Percentiles rank a stretch among this genome's conserved stretches.
phyloP scores from a whole-genome alignment of 2,113 vertebrate genomes.

The Melanerpes aurifrons region DNA sequence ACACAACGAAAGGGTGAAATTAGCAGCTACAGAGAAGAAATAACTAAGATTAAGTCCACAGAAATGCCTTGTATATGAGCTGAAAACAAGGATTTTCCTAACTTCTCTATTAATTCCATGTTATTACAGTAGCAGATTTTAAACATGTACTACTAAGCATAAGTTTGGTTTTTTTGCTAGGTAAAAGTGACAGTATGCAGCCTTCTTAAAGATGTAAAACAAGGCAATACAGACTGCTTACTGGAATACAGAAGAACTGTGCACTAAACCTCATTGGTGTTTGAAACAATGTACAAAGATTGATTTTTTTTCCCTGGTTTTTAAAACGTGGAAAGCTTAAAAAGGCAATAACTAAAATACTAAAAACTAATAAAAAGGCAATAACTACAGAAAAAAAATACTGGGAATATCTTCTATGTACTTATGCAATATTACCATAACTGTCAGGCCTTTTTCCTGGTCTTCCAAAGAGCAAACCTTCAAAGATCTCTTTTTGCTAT shows the following conservation, averaged over 20 bases:
- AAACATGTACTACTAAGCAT: neutral
- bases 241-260: neutral
- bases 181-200: neutral
- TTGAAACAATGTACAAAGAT: neutral
- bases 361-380: neutral
- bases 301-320: neutral
- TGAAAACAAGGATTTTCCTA: neutral
- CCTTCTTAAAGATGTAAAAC: neutral
- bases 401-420: neutral
- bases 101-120: neutral
- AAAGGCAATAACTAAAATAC: neutral
- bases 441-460: neutral
- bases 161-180: neutral
- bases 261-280: neutral
- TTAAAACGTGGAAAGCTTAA: neutral
- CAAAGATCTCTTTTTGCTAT: neutral
- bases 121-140: neutral
- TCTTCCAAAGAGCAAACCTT: neutral
- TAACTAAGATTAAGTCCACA: neutral
- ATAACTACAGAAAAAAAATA: neutral
- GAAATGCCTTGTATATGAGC: neutral
- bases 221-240: neutral
- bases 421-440: accelerated
- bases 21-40: neutral
- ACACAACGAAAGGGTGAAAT: neutral